These are phyloP conservation scores for Rhogogaster chlorosoma DNA, from an alignment of 2,888 invertebrate genomes.

Conservation along the genomic window DNA sequence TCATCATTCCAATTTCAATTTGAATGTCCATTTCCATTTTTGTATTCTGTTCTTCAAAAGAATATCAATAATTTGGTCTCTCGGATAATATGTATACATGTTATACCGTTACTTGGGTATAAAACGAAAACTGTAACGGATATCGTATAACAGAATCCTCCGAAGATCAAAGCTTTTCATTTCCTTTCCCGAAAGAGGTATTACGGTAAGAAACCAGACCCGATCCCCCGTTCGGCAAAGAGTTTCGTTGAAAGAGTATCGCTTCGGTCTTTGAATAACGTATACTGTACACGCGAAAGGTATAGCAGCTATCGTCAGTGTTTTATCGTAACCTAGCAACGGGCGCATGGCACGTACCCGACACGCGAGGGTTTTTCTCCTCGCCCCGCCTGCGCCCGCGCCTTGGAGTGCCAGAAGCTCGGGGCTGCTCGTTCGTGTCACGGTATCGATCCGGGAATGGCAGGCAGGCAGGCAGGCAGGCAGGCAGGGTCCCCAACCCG, in stretches of 20 bases:
- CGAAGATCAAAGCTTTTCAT: not conserved
- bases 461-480: not conserved
- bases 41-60: not conserved
- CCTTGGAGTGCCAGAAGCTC: conserved; percentile 22
- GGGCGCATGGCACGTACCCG: conserved; percentile 42
- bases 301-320: not conserved
- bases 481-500: conserved; percentile 27
- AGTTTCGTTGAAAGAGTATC: not conserved
- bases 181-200: not conserved
- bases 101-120: too few relatives aligned
- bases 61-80: not conserved
- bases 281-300: not conserved
- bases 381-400: conserved; percentile 12
- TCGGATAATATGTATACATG: too few relatives aligned
- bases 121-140: not conserved
- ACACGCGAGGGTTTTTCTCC: conserved; percentile 25
- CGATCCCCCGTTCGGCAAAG: not conserved
- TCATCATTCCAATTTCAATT: too few relatives aligned
- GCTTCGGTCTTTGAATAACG: not conserved
- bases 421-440: conserved; percentile 39
- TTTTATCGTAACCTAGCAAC: conserved; percentile 39
- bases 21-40: not conserved
- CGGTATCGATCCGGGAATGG: conserved; percentile 45
- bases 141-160: not conserved
- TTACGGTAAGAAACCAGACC: too few relatives aligned